Evolutionary conservation across 1,140 invertebrate species (phyloP).

Genomic region (Lordiphosa clarofinis): DNA sequence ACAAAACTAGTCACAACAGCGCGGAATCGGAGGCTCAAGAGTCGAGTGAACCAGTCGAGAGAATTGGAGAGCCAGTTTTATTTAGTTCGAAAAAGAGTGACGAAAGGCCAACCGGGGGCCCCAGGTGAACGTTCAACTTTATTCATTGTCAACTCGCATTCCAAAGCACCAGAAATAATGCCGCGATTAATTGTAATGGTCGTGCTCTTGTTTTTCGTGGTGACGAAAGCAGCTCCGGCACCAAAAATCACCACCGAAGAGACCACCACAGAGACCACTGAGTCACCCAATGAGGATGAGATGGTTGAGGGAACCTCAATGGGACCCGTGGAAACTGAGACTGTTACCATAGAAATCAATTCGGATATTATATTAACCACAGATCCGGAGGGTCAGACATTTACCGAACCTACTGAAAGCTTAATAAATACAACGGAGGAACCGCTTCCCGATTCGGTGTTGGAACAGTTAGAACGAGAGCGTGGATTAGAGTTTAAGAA

Average conservation of each 20-base stretch:
- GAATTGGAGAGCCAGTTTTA: conserved; percentile 15
- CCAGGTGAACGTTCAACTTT: conserved; percentile 59
- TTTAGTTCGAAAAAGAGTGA: conserved; percentile 10
- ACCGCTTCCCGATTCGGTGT: conserved; percentile 45
- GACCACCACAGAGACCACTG: background rate
- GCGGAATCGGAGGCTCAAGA: conserved; percentile 49
- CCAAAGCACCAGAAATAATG: conserved; percentile 30
- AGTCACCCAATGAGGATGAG: background rate
- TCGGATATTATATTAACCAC: conserved; percentile 45
- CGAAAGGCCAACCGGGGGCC: conserved; percentile 35
- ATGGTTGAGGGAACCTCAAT: conserved; percentile 15
- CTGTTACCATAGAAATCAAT: conserved; percentile 38
- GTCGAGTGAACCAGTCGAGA: conserved; percentile 47
- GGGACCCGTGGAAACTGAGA: background rate
- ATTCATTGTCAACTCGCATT: conserved; percentile 45
- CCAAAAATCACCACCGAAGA: background rate
- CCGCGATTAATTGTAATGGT: conserved; percentile 28
- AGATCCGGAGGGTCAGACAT: conserved; percentile 18
- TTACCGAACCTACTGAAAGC: conserved; percentile 18
- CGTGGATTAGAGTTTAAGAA: background rate
- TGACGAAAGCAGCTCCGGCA: background rate
- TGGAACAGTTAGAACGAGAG: conserved; percentile 32
- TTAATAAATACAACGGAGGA: conserved; percentile 31
- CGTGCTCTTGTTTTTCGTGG: background rate
- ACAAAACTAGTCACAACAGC: conserved; percentile 76